A percentile compares a stretch with the other conserved stretches of the same genome.
These are phyloP conservation scores for Stegodyphus dumicola DNA, from an alignment of 1,140 invertebrate genomes.

Conservation along the genomic window DNA sequence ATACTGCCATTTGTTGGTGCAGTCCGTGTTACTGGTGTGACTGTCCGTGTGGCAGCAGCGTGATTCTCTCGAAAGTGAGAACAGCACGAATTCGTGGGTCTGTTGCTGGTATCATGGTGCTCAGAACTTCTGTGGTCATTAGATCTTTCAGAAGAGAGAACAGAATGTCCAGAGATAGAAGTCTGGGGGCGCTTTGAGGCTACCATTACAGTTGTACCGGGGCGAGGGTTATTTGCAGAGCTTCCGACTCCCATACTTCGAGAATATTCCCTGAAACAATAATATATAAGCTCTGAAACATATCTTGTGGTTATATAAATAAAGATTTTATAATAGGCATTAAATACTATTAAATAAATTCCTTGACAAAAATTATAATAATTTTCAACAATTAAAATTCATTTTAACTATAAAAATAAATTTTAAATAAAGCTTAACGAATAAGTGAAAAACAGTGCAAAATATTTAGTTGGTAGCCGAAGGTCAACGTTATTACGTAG, in stretches of 20 bases:
- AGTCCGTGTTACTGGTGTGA: background rate
- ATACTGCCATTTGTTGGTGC: background rate
- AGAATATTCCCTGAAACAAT: background rate
- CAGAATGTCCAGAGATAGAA: background rate
- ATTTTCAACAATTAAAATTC: too few species aligned
- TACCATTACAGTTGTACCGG: slow-evolving; percentile 2
- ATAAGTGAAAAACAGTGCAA: too few species aligned
- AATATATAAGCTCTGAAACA: too few species aligned
- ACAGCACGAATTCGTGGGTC: slow-evolving; percentile 38
- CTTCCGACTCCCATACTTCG: slow-evolving; percentile 33
- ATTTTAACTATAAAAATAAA: too few species aligned
- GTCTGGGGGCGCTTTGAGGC: background rate
- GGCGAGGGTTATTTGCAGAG: slow-evolving; percentile 19
- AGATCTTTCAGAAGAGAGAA: too few species aligned
- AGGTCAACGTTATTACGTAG: too few species aligned
- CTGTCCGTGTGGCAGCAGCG: background rate
- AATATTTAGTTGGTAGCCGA: too few species aligned
- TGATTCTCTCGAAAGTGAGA: slow-evolving; percentile 45
- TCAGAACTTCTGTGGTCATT: background rate
- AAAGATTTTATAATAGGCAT: too few species aligned
- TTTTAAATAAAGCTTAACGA: too few species aligned
- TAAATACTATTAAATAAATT: too few species aligned
- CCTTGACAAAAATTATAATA: too few species aligned
- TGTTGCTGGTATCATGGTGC: background rate
- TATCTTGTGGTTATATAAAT: too few species aligned